Percentiles rank a stretch among this genome's conserved stretches.
phyloP scores from a whole-genome alignment of 2,113 vertebrate species.

The Elanus axillaris region DNA sequence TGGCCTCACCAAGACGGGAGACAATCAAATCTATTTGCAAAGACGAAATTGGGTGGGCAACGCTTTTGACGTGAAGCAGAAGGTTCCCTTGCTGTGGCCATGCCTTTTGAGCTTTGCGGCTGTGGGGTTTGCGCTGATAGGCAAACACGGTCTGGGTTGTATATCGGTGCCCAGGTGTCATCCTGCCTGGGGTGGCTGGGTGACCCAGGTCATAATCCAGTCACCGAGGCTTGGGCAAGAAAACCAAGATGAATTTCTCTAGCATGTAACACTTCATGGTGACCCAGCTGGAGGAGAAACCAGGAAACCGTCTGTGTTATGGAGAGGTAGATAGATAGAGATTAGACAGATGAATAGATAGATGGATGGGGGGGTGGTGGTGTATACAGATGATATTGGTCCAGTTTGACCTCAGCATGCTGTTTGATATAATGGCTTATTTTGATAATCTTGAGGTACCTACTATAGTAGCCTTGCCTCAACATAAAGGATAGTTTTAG shows the following conservation, averaged over 20 bases:
- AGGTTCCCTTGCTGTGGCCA: background rate
- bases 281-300: background rate
- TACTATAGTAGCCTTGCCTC: background rate
- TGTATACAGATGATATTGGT: background rate
- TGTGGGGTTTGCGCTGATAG: background rate
- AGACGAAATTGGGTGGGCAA: background rate
- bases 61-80: background rate
- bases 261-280: background rate
- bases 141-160: background rate
- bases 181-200: background rate
- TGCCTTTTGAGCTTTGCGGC: background rate
- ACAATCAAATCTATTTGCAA: background rate
- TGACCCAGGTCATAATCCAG: background rate
- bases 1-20: background rate
- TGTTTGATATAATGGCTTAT: background rate
- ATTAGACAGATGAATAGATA: accelerated
- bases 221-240: background rate
- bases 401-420: background rate
- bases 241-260: background rate
- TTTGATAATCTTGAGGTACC: background rate
- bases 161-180: background rate
- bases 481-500: background rate
- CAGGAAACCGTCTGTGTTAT: background rate
- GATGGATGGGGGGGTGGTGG: background rate
- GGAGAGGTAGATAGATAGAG: background rate